Evolutionary conservation across 2,888 invertebrate genomes (phyloP).

Genomic region (Camptogramma bilineatum): DNA sequence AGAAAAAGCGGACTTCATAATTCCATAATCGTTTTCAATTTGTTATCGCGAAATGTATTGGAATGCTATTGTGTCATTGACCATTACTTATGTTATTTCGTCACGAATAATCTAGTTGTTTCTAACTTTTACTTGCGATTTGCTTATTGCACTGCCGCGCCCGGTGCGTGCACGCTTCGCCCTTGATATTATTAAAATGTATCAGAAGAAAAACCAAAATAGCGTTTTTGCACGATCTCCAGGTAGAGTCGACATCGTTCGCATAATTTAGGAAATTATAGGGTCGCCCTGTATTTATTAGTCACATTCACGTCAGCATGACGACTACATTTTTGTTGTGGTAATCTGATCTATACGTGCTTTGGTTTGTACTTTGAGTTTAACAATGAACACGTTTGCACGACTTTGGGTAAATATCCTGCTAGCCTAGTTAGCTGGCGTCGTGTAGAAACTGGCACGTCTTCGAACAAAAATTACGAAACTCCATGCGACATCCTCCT

Average conservation of each 20-base stretch:
- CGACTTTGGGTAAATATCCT: constrained; percentile 25
- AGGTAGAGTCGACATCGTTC: constrained; percentile 35
- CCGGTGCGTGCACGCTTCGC: constrained; percentile 36
- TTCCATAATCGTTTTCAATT: constrained; percentile 27
- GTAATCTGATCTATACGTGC: constrained; percentile 34
- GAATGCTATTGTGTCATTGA: constrained; percentile 33
- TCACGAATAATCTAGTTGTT: constrained; percentile 28
- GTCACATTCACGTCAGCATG: constrained; percentile 41
- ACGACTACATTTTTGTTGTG: constrained; percentile 31
- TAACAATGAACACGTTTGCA: constrained; percentile 18
- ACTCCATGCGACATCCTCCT: neutral
- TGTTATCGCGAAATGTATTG: constrained; percentile 18
- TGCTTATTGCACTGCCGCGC: constrained; percentile 32
- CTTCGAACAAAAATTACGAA: neutral
- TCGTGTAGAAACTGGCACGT: constrained; percentile 2
- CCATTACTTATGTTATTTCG: constrained; percentile 34
- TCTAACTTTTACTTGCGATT: constrained; percentile 38
- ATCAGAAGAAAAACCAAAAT: constrained; percentile 38
- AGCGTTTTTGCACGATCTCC: constrained; percentile 39
- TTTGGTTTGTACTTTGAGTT: constrained; percentile 16
- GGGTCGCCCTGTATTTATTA: constrained; percentile 34
- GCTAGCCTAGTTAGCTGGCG: constrained; percentile 9
- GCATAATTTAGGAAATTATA: constrained; percentile 46
- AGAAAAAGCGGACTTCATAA: constrained; percentile 36
- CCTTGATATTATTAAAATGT: constrained; percentile 43